These are phyloP conservation scores for Sinonovacula constricta DNA, from an alignment of 1,140 invertebrate genomes.

Conservation along the genomic window DNA sequence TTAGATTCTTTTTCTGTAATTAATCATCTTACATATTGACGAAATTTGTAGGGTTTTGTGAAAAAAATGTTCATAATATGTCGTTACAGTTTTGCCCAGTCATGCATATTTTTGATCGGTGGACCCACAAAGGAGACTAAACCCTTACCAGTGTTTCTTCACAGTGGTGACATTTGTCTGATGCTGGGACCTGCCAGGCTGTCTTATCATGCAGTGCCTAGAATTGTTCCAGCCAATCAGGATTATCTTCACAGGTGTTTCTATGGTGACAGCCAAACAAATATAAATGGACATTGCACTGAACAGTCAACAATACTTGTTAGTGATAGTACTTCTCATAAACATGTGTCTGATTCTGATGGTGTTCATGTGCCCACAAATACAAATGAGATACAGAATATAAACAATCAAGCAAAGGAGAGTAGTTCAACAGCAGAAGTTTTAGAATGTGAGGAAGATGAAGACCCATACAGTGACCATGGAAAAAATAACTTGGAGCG, in stretches of 20 bases:
- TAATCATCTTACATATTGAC: no score
- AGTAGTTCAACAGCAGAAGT: neutral
- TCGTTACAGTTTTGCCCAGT: slow-evolving; percentile 74
- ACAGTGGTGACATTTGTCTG: slow-evolving; percentile 75
- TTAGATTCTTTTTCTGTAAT: no score
- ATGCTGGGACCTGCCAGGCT: slow-evolving; percentile 72
- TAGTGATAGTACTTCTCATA: no score
- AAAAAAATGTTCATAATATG: no score
- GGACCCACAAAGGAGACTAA: slow-evolving; percentile 69
- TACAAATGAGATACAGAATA: neutral
- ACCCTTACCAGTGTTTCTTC: slow-evolving; percentile 68
- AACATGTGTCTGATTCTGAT: no score
- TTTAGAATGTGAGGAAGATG: neutral
- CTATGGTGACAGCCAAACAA: slow-evolving; percentile 15
- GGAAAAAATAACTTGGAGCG: neutral
- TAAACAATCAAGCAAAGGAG: neutral
- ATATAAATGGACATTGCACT: no score
- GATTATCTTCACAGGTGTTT: slow-evolving; percentile 22
- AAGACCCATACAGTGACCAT: slow-evolving; percentile 32
- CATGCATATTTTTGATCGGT: slow-evolving; percentile 74
- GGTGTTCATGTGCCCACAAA: neutral
- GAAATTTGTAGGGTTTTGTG: no score
- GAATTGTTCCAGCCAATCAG: slow-evolving; percentile 59
- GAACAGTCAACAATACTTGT: no score
- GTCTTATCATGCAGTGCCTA: slow-evolving; percentile 75